Percentiles rank a stretch among this genome's conserved stretches.
Evolutionary conservation across 2,797 vertebrate genomes (phyloP).

Genomic region (Sebastolobus alascanus): DNA sequence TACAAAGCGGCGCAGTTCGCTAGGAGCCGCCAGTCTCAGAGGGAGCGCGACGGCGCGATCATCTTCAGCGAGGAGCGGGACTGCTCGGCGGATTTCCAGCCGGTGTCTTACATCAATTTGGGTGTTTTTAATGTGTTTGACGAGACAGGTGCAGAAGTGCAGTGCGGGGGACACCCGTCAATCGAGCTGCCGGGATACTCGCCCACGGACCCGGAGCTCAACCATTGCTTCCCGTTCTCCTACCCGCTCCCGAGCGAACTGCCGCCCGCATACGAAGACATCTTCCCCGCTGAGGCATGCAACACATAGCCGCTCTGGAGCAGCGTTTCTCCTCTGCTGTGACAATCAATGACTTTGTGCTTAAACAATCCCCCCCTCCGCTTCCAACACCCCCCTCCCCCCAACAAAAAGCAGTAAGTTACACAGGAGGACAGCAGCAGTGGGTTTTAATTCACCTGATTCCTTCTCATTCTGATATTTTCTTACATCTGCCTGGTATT

Average conservation of each 20-base stretch:
- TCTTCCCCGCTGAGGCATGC: conserved; percentile 89
- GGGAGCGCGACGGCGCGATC: conserved; percentile 87
- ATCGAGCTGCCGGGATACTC: conserved; percentile 95
- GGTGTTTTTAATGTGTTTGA: conserved; percentile 89
- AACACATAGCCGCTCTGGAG: conserved; percentile 77
- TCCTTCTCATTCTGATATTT: conserved; percentile 51
- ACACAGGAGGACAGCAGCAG: conserved; percentile 42
- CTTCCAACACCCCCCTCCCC: neutral
- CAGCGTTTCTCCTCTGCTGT: conserved; percentile 62
- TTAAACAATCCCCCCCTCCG: conserved; percentile 18
- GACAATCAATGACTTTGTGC: conserved; percentile 82
- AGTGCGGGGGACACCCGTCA: conserved; percentile 93
- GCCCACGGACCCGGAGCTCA: conserved; percentile 91
- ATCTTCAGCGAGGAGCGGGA: conserved; percentile 91
- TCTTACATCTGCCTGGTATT: conserved; percentile 29
- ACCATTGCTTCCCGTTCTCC: conserved; percentile 92
- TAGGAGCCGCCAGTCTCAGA: conserved; percentile 79
- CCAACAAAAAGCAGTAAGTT: conserved; percentile 53
- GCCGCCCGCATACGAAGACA: conserved; percentile 92
- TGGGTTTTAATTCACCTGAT: conserved; percentile 19
- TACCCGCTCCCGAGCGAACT: conserved; percentile 89
- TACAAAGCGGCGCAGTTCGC: conserved; percentile 91
- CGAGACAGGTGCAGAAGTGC: conserved; percentile 92
- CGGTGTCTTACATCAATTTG: conserved; percentile 95
- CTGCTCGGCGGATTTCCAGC: conserved; percentile 86